Evolutionary conservation across 2,113 vertebrate genomes (phyloP).

Genomic region (Puntigrus tetrazona): DNA sequence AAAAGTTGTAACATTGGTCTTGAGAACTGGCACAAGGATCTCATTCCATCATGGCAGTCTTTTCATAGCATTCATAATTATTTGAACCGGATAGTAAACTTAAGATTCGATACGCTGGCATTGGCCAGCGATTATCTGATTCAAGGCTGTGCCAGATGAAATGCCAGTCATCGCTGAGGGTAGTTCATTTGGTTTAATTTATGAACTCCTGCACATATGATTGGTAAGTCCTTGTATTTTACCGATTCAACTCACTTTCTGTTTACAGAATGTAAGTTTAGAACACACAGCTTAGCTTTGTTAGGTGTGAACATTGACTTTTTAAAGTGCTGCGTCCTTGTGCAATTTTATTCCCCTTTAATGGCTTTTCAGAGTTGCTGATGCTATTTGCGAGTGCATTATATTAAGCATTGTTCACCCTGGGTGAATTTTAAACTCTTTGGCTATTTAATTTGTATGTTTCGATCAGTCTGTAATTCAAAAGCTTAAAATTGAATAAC

Average conservation of each 20-base stretch:
- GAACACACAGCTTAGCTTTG: neutral
- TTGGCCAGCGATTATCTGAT: neutral
- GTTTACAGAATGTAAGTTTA: neutral
- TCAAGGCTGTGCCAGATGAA: neutral
- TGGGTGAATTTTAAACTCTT: neutral
- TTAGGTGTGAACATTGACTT: neutral
- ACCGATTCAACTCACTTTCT: neutral
- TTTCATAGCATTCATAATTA: neutral
- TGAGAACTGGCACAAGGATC: neutral
- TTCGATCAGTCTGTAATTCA: neutral
- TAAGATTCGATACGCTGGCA: neutral
- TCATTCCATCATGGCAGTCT: neutral
- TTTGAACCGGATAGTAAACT: neutral
- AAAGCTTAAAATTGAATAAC: neutral
- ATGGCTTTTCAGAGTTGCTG: neutral
- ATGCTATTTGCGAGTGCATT: neutral
- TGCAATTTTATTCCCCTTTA: neutral
- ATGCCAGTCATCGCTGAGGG: neutral
- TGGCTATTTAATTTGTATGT: neutral
- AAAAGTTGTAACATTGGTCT: neutral
- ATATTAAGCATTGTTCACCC: neutral
- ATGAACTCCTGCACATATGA: neutral
- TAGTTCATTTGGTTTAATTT: neutral
- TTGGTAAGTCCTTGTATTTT: neutral
- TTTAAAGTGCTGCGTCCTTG: neutral